Conservation (phyloP, 2,888 invertebrate genomes). For the Eurytoma californica region DNA sequence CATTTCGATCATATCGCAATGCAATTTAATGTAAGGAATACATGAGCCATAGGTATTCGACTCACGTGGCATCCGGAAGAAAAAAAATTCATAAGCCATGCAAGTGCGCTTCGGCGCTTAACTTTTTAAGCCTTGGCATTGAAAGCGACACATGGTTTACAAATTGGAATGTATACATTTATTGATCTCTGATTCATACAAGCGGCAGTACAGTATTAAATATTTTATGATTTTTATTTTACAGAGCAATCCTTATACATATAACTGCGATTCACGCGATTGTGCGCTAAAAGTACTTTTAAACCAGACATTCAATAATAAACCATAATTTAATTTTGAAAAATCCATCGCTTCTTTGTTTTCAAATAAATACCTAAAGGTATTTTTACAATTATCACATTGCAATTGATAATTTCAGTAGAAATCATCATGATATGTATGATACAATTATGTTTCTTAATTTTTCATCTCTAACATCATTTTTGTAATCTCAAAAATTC, state of each 20-base stretch:
- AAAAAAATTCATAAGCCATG: not conserved
- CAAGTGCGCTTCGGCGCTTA: not conserved
- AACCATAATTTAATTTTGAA: conserved; percentile 16
- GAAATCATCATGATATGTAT: conserved; percentile 51
- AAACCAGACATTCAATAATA: conserved; percentile 35
- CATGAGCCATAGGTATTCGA: not conserved
- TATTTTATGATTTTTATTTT: conserved; percentile 55
- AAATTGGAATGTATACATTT: conserved; percentile 61
- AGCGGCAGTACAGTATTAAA: conserved; percentile 55
- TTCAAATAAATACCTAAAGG: conserved; percentile 35
- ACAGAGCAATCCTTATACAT: conserved; percentile 19
- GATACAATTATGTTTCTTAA: conserved; percentile 42
- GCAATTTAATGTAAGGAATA: not conserved
- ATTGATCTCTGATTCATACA: conserved; percentile 58
- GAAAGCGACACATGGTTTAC: conserved; percentile 18
- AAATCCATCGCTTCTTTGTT: conserved; percentile 29
- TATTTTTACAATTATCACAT: conserved; percentile 46
- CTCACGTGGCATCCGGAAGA: not conserved
- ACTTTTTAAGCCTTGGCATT: not conserved
- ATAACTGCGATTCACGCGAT: conserved; percentile 26
- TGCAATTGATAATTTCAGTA: conserved; percentile 46
- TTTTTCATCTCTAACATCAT: conserved; percentile 22
- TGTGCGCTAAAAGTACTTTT: conserved; percentile 30
- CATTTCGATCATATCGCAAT: not conserved
- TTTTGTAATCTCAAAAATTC: conserved; percentile 36